A percentile compares a stretch with the other conserved stretches of the same genome.
Conservation (phyloP, 2,888 invertebrate genomes). For the Orchesella flavescens region DNA sequence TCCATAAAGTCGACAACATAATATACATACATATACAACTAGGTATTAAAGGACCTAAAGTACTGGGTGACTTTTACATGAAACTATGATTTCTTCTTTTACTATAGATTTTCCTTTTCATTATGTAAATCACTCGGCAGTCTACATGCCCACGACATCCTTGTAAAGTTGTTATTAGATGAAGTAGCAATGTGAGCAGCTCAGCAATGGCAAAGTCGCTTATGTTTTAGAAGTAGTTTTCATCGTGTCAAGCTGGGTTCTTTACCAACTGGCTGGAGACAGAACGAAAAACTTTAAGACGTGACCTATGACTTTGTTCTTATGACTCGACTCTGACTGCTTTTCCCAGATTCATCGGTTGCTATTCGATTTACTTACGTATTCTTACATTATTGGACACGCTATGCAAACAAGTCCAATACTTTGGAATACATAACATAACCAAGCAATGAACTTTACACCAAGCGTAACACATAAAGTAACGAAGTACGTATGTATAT, state of each 20-base stretch:
- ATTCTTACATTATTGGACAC: slow-evolving; percentile 1
- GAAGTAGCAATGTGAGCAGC: neutral
- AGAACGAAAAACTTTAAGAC: slow-evolving; percentile 48
- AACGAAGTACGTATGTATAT: neutral
- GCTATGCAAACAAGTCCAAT: slow-evolving; percentile 4
- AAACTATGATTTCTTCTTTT: slow-evolving; percentile 3
- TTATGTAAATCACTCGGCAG: slow-evolving; percentile 9
- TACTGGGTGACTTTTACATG: neutral
- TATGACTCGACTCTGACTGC: slow-evolving; percentile 17
- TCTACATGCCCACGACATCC: neutral
- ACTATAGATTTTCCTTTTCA: neutral
- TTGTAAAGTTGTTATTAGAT: neutral
- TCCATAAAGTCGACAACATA: too few species aligned
- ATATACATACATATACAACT: too few species aligned
- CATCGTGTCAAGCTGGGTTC: slow-evolving; percentile 29
- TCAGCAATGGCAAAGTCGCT: neutral
- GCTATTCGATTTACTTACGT: neutral
- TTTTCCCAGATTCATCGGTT: slow-evolving; percentile 58
- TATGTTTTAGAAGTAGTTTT: slow-evolving; percentile 8
- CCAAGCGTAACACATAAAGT: neutral
- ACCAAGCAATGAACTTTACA: slow-evolving; percentile 27
- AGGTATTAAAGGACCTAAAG: too few species aligned
- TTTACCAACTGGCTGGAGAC: slow-evolving; percentile 51
- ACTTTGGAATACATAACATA: neutral
- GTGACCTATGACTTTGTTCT: slow-evolving; percentile 59